Evolutionary conservation across 2,888 invertebrate species (phyloP).

Genomic region (Cheiracanthium punctorium): DNA sequence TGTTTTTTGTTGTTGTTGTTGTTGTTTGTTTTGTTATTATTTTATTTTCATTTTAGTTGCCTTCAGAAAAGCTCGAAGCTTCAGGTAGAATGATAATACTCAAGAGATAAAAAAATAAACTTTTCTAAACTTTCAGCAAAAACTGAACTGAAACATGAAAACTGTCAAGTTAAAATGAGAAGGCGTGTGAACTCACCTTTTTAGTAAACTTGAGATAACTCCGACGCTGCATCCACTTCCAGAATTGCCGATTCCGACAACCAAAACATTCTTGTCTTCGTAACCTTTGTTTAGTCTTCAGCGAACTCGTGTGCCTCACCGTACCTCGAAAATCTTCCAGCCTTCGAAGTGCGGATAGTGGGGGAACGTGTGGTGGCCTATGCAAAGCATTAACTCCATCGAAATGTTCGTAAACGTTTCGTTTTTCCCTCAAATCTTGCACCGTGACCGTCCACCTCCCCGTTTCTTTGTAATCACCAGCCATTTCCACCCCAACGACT

Average conservation of each 20-base stretch:
- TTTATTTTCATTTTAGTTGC: no score
- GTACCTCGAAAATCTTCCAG: constrained; percentile 74
- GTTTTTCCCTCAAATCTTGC: constrained; percentile 17
- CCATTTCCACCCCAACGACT: constrained; percentile 49
- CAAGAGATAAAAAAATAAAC: no score
- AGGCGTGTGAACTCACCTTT: constrained; percentile 73
- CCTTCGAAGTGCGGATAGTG: constrained; percentile 76
- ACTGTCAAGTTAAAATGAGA: no score
- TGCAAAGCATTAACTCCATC: constrained; percentile 78
- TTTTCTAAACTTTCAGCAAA: no score
- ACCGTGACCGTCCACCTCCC: constrained; percentile 51
- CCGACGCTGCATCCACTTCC: constrained; percentile 76
- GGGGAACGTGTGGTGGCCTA: constrained; percentile 77
- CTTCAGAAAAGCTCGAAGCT: no score
- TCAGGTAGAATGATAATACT: no score
- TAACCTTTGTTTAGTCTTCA: constrained; percentile 68
- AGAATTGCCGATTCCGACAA: constrained; percentile 78
- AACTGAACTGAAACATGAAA: no score
- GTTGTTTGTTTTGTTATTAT: no score
- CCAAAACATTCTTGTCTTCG: constrained; percentile 75
- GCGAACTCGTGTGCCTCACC: constrained; percentile 72
- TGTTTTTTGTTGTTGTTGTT: no score
- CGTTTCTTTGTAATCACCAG: constrained; percentile 65
- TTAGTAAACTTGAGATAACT: constrained; percentile 74
- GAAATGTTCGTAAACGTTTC: constrained; percentile 73